Percentiles rank a stretch among this genome's conserved stretches.
phyloP scores from a whole-genome alignment of 2,113 vertebrate genomes.

The Aleadryas rufinucha region DNA sequence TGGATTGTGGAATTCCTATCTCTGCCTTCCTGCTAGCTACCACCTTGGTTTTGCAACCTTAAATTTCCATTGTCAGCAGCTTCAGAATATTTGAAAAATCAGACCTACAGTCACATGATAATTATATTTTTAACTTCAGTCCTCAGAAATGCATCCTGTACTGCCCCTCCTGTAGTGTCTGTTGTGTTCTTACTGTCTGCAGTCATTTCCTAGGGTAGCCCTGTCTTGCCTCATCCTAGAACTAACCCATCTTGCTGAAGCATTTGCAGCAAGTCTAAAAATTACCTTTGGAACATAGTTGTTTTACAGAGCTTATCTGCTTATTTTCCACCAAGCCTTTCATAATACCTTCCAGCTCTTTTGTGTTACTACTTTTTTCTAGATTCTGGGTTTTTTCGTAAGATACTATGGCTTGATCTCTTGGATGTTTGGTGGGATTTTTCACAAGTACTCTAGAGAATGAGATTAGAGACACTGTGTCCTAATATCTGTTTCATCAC shows the following conservation, averaged over 20 bases:
- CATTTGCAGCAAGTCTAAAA: background rate
- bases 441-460: background rate
- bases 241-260: background rate
- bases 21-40: background rate
- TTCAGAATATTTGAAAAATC: background rate
- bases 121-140: background rate
- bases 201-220: background rate
- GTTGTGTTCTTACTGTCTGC: background rate
- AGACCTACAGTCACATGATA: background rate
- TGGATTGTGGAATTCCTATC: background rate
- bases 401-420: background rate
- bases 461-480: background rate
- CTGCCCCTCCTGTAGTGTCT: background rate
- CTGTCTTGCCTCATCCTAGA: background rate
- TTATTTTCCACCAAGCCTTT: background rate
- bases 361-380: background rate
- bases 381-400: rapidly evolving
- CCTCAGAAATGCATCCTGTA: background rate
- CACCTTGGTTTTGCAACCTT: background rate
- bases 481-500: background rate
- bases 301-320: background rate
- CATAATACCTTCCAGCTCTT: background rate
- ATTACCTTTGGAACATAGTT: background rate
- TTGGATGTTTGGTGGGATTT: background rate
- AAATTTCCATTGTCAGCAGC: background rate